Percentiles rank a stretch among this genome's conserved stretches.
Evolutionary conservation across 2,888 invertebrate genomes (phyloP).

Genomic region (Meandrusa payeni): DNA sequence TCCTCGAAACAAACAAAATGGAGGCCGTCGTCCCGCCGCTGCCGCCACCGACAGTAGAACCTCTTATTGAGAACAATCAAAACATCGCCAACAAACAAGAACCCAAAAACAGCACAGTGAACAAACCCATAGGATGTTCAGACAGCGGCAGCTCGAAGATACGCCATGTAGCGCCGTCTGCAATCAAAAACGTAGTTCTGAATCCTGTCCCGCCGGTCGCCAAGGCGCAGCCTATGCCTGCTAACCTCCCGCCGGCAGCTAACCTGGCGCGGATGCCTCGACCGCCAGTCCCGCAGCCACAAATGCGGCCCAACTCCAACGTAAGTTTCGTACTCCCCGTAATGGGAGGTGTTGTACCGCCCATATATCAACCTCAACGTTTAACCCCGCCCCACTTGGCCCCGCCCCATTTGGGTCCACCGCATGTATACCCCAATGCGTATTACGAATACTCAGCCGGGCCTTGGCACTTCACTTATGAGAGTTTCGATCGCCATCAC

Average conservation of each 20-base stretch:
- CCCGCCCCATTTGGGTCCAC: conserved; percentile 33
- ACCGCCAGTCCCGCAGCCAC: conserved; percentile 33
- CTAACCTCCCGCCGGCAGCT: conserved; percentile 32
- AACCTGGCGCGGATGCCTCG: conserved; percentile 29
- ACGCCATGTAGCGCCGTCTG: conserved; percentile 30
- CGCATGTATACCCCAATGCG: conserved; percentile 50
- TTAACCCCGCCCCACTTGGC: conserved; percentile 32
- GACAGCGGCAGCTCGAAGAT: conserved; percentile 27
- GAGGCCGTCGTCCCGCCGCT: conserved; percentile 28
- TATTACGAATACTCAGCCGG: conserved; percentile 63
- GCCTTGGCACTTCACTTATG: conserved; percentile 71
- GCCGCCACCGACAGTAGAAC: too few relatives aligned
- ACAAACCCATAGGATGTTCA: conserved; percentile 31
- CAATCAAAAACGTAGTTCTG: conserved; percentile 34
- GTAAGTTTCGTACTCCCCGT: conserved; percentile 74
- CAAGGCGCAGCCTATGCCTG: conserved; percentile 45
- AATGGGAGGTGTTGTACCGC: conserved; percentile 51
- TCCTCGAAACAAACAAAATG: conserved; percentile 41
- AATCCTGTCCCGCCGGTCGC: conserved; percentile 39
- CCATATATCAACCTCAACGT: too few relatives aligned
- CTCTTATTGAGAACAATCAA: conserved; percentile 47
- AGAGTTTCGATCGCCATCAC: conserved; percentile 55
- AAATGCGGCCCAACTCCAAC: conserved; percentile 52
- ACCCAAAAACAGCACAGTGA: conserved; percentile 40
- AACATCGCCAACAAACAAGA: conserved; percentile 45